A percentile compares a stretch with the other conserved stretches of the same genome.
Evolutionary conservation across 2,797 vertebrate species (phyloP).

Genomic region (Tokudaia tokunoshimensis): DNA sequence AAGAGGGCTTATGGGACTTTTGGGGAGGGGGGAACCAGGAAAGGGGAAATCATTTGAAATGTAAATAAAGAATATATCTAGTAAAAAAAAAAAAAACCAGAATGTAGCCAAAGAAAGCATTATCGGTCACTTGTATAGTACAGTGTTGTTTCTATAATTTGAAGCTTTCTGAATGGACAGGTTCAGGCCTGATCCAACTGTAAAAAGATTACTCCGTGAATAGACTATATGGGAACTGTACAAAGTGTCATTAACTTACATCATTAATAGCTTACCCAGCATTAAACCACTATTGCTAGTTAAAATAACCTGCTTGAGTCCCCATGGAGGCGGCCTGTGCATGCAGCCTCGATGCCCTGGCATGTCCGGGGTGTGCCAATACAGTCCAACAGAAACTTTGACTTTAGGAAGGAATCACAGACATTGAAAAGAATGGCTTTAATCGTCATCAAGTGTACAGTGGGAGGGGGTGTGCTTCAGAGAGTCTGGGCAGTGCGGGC

Average conservation of each 20-base stretch:
- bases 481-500: conserved; percentile 87
- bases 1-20: too few species aligned
- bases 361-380: conserved; percentile 21
- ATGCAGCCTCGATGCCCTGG: conserved; percentile 53
- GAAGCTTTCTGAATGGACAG: conserved; percentile 82
- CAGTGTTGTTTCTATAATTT: conserved; percentile 81
- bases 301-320: conserved; percentile 83
- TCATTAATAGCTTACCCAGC: conserved; percentile 78
- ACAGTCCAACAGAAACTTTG: conserved; percentile 86
- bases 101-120: conserved; percentile 83
- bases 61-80: too few species aligned
- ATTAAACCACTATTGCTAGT: conserved; percentile 82
- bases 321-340: conserved; percentile 57
- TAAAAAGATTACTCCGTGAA: conserved; percentile 80
- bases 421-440: conserved; percentile 92
- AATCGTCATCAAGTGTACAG: conserved; percentile 86
- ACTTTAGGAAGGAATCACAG: conserved; percentile 89
- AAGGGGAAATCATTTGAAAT: too few species aligned
- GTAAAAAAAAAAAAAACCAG: too few species aligned
- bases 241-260: conserved; percentile 82
- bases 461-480: conserved; percentile 87
- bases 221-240: conserved; percentile 82
- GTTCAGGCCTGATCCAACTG: conserved; percentile 78
- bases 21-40: too few species aligned
- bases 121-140: conserved; percentile 82